Conservation (phyloP, 2,113 vertebrate genomes). For the Pteropus alecto region DNA sequence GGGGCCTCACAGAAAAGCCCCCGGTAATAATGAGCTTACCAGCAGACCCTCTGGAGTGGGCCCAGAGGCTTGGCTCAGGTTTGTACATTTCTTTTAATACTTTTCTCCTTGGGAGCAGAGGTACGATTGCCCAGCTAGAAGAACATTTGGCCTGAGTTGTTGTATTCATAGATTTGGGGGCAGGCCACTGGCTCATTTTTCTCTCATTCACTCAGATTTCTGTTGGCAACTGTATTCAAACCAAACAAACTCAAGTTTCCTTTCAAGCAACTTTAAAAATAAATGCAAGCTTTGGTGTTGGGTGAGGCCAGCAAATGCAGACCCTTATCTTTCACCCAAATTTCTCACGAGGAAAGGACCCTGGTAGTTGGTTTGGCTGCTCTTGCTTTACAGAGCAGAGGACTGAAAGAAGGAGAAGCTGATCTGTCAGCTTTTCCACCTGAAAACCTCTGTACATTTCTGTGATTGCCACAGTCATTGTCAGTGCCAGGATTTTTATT, state of each 20-base stretch:
- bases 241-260: slow-evolving; percentile 30
- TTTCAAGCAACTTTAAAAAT: slow-evolving; percentile 50
- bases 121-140: slow-evolving; percentile 36
- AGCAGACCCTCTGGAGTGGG: slow-evolving; percentile 48
- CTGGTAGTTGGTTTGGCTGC: not conserved
- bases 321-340: not conserved
- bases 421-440: not conserved
- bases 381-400: not conserved
- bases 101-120: slow-evolving; percentile 62
- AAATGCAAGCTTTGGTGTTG: slow-evolving; percentile 19
- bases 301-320: not conserved
- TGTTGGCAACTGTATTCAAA: slow-evolving; percentile 45
- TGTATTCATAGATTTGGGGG: slow-evolving; percentile 52
- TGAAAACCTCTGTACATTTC: not conserved
- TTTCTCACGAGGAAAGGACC: not conserved
- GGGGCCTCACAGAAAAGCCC: not conserved
- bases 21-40: slow-evolving; percentile 65
- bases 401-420: not conserved
- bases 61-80: not conserved
- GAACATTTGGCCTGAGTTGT: slow-evolving; percentile 43
- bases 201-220: slow-evolving; percentile 63
- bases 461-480: not conserved
- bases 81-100: slow-evolving; percentile 64
- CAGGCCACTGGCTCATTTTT: slow-evolving; percentile 48
- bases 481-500: not conserved